These are phyloP conservation scores for Octomys mimax DNA, from an alignment of 2,797 vertebrate genomes.

Conservation along the genomic window DNA sequence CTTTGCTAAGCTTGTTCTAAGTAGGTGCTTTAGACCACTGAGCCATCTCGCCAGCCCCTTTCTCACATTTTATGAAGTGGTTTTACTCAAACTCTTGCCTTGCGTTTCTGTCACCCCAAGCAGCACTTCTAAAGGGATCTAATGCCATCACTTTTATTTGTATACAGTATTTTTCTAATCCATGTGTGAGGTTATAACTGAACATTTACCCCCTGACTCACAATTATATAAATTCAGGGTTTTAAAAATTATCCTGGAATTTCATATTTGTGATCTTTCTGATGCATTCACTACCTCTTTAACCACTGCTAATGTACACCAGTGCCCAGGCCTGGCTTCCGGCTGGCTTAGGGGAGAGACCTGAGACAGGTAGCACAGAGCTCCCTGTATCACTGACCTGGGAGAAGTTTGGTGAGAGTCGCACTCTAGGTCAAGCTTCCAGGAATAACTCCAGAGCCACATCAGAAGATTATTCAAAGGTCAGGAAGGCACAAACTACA, in stretches of 20 bases:
- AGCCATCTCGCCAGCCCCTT: no score
- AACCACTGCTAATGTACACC: constrained; percentile 1
- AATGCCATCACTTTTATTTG: constrained; percentile 41
- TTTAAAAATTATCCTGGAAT: background rate
- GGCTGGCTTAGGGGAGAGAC: constrained; percentile 11
- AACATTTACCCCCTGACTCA: constrained; percentile 28
- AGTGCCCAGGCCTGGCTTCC: background rate
- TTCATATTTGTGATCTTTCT: constrained; percentile 26
- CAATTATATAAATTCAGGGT: constrained; percentile 24
- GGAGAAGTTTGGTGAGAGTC: constrained; percentile 2
- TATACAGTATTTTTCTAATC: background rate
- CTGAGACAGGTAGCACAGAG: background rate
- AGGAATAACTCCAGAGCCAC: constrained; percentile 44
- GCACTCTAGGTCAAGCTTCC: background rate
- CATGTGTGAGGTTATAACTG: background rate
- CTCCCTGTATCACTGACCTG: background rate
- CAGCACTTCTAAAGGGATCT: background rate
- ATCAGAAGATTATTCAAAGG: background rate
- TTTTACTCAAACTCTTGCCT: background rate
- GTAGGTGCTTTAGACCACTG: no score
- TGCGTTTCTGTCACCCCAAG: background rate
- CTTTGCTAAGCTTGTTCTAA: no score
- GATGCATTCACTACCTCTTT: constrained; percentile 5
- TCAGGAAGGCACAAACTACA: background rate
- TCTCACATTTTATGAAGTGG: background rate